Evolutionary conservation across 2,113 vertebrate species (phyloP).

Genomic region (Bujurquina vittata): DNA sequence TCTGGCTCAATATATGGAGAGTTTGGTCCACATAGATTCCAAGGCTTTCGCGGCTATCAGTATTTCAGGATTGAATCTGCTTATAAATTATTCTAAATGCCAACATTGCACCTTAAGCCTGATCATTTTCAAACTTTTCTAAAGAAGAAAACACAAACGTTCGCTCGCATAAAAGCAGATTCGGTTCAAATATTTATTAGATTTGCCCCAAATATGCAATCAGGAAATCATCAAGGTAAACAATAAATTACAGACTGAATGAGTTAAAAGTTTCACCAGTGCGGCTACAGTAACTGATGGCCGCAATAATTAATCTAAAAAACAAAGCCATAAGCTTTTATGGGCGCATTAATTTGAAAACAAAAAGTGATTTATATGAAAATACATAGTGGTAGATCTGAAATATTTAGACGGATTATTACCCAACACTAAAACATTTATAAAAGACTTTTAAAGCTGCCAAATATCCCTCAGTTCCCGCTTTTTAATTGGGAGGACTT

Average conservation of each 20-base stretch:
- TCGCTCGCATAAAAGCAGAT: conserved; percentile 2
- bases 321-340: background rate
- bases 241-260: accelerated
- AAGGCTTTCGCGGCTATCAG: conserved; percentile 26
- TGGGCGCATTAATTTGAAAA: background rate
- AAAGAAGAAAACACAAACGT: conserved; percentile 3
- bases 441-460: background rate
- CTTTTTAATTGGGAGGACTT: background rate
- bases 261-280: background rate
- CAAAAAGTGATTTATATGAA: background rate
- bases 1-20: conserved; percentile 39
- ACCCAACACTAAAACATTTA: background rate
- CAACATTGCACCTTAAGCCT: conserved; percentile 36
- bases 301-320: background rate
- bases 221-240: background rate
- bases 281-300: background rate
- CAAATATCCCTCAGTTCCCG: background rate
- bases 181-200: conserved; percentile 11
- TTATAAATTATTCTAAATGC: conserved; percentile 59
- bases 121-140: background rate
- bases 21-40: conserved; percentile 23
- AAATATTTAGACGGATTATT: background rate
- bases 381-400: background rate
- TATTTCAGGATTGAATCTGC: conserved; percentile 20
- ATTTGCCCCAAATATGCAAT: background rate